Conservation (phyloP, 2,113 vertebrate species). For the Butorides virescens region DNA sequence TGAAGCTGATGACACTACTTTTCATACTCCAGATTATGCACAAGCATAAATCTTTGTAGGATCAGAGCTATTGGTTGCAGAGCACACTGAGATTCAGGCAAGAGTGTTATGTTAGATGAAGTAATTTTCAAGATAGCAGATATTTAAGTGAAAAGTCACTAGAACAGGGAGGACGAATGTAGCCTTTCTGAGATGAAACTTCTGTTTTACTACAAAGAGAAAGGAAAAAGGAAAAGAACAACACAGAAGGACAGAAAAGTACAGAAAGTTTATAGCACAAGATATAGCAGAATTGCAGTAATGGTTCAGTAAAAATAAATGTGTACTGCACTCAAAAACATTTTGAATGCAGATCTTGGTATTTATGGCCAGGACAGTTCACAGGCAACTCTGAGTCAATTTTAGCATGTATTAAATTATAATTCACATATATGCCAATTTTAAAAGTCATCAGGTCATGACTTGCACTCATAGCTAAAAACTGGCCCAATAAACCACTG, state of each 20-base stretch:
- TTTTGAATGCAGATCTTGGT: conserved; percentile 59
- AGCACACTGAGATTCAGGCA: neutral
- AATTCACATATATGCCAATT: conserved; percentile 51
- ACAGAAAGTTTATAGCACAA: neutral
- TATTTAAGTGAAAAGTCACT: neutral
- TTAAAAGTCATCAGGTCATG: conserved; percentile 27
- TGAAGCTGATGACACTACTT: neutral
- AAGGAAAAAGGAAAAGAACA: neutral
- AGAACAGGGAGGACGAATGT: neutral
- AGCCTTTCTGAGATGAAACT: neutral
- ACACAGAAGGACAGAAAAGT: neutral
- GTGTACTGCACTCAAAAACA: conserved; percentile 2
- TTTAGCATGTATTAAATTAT: conserved; percentile 58
- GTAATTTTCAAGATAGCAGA: neutral
- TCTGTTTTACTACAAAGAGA: neutral
- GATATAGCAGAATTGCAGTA: neutral
- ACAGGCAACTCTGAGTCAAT: conserved; percentile 22
- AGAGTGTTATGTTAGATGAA: neutral
- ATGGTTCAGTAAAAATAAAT: conserved; percentile 15
- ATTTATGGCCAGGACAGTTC: neutral
- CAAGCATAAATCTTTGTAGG: neutral
- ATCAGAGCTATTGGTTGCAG: neutral
- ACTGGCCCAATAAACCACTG: conserved; percentile 36
- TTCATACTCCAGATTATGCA: neutral
- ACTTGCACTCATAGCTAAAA: conserved; percentile 46